A percentile compares a stretch with the other conserved stretches of the same genome.
Conservation (phyloP, 2,113 vertebrate genomes). For the Aldabrachelys gigantea region DNA sequence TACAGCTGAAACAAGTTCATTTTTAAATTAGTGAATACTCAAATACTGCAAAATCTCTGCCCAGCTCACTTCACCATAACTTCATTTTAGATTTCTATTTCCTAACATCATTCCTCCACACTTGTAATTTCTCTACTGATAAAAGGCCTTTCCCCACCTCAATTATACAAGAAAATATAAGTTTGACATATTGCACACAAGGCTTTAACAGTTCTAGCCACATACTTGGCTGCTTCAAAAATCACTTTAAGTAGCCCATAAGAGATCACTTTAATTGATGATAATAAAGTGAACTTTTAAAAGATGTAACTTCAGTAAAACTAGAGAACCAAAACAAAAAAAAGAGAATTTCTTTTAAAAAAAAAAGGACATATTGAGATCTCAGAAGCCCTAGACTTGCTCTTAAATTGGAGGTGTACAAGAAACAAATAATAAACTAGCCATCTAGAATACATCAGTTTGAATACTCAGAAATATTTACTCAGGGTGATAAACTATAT, state of each 20-base stretch:
- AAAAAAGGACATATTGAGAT: not conserved
- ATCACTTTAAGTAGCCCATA: not conserved
- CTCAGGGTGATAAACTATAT: not conserved
- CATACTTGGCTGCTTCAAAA: not conserved
- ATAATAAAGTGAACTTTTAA: not conserved
- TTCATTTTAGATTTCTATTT: not conserved
- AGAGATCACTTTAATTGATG: not conserved
- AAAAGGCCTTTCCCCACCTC: not conserved
- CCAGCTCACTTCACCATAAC: not conserved
- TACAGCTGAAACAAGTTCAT: not conserved
- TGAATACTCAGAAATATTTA: not conserved
- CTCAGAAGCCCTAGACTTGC: not conserved
- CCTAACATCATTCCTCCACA: not conserved
- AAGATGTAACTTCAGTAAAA: not conserved
- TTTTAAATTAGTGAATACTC: not conserved
- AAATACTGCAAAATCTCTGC: no score
- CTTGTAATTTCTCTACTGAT: not conserved
- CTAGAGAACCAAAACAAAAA: not conserved
- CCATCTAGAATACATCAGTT: not conserved
- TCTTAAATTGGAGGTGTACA: not conserved
- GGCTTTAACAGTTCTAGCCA: not conserved
- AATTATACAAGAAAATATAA: not conserved
- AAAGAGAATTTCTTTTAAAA: not conserved
- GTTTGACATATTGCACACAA: not conserved
- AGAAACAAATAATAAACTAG: not conserved